A percentile compares a stretch with the other conserved stretches of the same genome.
Evolutionary conservation across 2,888 invertebrate genomes (phyloP).

Genomic region (Mesopsocus fuscifrons): DNA sequence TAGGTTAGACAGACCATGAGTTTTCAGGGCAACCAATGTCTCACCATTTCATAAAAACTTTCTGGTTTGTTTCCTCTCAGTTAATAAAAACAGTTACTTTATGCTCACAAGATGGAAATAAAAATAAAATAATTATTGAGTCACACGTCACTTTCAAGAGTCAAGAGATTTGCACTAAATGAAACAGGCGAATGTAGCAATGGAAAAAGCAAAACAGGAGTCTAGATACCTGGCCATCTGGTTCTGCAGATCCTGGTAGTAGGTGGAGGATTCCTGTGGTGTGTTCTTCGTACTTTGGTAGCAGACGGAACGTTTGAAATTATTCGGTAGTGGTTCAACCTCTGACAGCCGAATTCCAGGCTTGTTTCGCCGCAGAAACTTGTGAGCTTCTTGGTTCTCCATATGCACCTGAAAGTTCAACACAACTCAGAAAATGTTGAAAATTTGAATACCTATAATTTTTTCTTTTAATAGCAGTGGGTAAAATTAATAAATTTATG

Average conservation of each 20-base stretch:
- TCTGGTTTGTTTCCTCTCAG: too few relatives aligned
- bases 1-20: too few relatives aligned
- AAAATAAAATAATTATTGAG: too few relatives aligned
- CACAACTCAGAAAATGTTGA: slow-evolving; percentile 4
- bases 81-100: too few relatives aligned
- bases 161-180: too few relatives aligned
- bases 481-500: background rate
- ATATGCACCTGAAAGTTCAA: slow-evolving; percentile 38
- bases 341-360: slow-evolving; percentile 34
- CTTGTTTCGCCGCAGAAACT: slow-evolving; percentile 41
- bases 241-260: slow-evolving; percentile 23
- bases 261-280: slow-evolving; percentile 19
- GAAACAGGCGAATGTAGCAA: too few relatives aligned
- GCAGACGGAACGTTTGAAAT: slow-evolving; percentile 26
- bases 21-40: too few relatives aligned
- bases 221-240: slow-evolving; percentile 29
- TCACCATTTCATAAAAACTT: too few relatives aligned
- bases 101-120: too few relatives aligned
- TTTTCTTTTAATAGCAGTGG: background rate
- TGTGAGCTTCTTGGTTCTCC: slow-evolving; percentile 45
- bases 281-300: slow-evolving; percentile 18
- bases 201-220: too few relatives aligned
- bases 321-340: slow-evolving; percentile 33
- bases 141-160: too few relatives aligned
- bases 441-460: background rate